Conservation (phyloP, 2,113 vertebrate genomes). For the Orcinus orca region DNA sequence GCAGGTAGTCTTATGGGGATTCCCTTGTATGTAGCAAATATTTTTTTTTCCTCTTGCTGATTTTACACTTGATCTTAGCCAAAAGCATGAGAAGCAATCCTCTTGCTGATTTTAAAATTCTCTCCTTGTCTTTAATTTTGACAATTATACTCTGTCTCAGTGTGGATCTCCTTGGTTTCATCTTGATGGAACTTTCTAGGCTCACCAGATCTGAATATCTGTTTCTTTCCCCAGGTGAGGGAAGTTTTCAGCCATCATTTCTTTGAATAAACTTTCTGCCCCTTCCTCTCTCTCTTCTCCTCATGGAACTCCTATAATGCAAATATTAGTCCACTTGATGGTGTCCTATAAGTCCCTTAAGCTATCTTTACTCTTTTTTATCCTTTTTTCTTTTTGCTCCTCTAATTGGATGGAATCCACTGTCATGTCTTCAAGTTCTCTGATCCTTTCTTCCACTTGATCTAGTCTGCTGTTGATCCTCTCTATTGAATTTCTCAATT, state of each 20-base stretch:
- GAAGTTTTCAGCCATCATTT: not conserved
- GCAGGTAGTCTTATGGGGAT: not conserved
- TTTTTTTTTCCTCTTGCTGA: not conserved
- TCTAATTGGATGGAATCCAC: not conserved
- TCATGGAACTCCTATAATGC: not conserved
- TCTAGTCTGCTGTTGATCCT: not conserved
- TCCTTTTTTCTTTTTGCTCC: not conserved
- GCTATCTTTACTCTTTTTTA: not conserved
- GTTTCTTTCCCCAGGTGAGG: too few relatives aligned
- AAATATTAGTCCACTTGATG: not conserved
- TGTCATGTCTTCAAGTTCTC: not conserved
- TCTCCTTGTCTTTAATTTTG: not conserved
- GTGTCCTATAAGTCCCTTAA: not conserved
- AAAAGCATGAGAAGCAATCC: too few relatives aligned
- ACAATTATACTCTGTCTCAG: not conserved
- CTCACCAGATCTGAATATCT: too few relatives aligned
- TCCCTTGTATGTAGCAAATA: too few relatives aligned
- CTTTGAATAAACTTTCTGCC: not conserved
- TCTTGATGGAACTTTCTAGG: too few relatives aligned
- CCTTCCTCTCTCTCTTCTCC: not conserved
- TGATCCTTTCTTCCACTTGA: not conserved
- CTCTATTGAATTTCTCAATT: not conserved
- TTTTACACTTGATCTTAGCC: not conserved
- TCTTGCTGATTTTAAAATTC: not conserved
- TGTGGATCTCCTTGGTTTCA: not conserved